These are phyloP conservation scores for Phataginus tetradactyla DNA, from an alignment of 2,797 vertebrate genomes.

Conservation along the genomic window DNA sequence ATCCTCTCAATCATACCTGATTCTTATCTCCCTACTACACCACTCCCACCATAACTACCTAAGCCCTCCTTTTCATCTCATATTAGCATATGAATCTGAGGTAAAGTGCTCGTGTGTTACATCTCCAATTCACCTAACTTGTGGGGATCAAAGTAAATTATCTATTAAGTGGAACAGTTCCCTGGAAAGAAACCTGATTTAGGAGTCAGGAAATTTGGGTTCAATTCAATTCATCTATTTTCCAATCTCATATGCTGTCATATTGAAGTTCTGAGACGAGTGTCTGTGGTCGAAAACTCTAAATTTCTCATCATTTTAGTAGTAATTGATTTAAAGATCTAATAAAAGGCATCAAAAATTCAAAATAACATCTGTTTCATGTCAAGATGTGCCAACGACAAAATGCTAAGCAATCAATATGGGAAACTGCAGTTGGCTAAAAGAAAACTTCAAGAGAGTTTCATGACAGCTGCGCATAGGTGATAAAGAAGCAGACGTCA, in stretches of 20 bases:
- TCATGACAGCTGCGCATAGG: not conserved
- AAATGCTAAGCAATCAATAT: slow-evolving; percentile 61
- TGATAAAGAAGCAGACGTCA: slow-evolving; percentile 9
- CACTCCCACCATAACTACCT: not conserved
- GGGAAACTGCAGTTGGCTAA: not conserved
- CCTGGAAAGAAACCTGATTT: slow-evolving; percentile 65
- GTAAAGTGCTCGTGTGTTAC: not conserved
- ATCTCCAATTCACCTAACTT: slow-evolving; percentile 61
- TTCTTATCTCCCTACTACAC: not conserved
- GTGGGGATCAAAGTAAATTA: slow-evolving; percentile 65
- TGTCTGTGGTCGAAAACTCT: slow-evolving; percentile 55
- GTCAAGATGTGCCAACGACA: slow-evolving; percentile 42
- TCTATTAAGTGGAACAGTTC: slow-evolving; percentile 62
- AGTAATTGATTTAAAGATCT: slow-evolving; percentile 74
- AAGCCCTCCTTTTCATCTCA: not conserved
- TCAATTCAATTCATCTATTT: slow-evolving; percentile 70
- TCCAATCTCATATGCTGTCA: slow-evolving; percentile 63
- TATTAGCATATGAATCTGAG: slow-evolving; percentile 5
- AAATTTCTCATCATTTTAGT: slow-evolving; percentile 73
- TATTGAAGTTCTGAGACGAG: slow-evolving; percentile 55
- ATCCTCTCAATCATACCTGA: not conserved
- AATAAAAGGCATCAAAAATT: slow-evolving; percentile 70
- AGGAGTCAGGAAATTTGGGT: slow-evolving; percentile 59
- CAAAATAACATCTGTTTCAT: slow-evolving; percentile 49
- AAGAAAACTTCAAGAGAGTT: not conserved